Evolutionary conservation across 2,113 vertebrate genomes (phyloP).

Genomic region (Cyprinodon variegatus): DNA sequence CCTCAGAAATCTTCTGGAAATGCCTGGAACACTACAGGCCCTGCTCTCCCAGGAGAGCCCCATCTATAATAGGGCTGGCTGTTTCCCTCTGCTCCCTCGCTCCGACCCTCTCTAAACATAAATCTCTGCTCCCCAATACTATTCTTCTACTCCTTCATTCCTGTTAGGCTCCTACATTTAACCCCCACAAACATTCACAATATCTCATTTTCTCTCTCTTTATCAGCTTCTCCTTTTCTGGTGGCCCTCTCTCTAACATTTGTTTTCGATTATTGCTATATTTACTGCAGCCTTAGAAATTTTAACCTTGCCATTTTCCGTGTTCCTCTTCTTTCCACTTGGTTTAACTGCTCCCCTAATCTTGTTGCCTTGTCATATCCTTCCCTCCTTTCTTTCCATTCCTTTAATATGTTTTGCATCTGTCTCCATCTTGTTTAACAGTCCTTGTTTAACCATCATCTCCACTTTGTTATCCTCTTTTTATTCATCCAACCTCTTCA

Average conservation of each 20-base stretch:
- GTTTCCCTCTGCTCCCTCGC: slow-evolving; percentile 56
- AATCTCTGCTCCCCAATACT: slow-evolving; percentile 60
- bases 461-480: not conserved
- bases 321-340: not conserved
- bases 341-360: not conserved
- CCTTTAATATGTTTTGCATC: not conserved
- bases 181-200: slow-evolving; percentile 32
- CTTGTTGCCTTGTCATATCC: slow-evolving; percentile 13
- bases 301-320: not conserved
- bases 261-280: not conserved
- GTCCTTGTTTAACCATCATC: slow-evolving; percentile 16
- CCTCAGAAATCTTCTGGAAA: slow-evolving; percentile 59
- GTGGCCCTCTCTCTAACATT: not conserved
- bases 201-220: not conserved
- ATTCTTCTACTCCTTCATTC: slow-evolving; percentile 32
- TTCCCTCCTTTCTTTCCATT: not conserved
- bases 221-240: not conserved
- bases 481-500: not conserved
- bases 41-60: slow-evolving; percentile 61
- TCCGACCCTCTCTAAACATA: slow-evolving; percentile 58
- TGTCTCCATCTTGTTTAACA: not conserved
- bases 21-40: slow-evolving; percentile 59
- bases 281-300: not conserved
- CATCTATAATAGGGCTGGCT: slow-evolving; percentile 69
- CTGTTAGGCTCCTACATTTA: slow-evolving; percentile 24